Base-by-base conservation (phyloP, 2,113 vertebrate species). In the Sander vitreus region DNA sequence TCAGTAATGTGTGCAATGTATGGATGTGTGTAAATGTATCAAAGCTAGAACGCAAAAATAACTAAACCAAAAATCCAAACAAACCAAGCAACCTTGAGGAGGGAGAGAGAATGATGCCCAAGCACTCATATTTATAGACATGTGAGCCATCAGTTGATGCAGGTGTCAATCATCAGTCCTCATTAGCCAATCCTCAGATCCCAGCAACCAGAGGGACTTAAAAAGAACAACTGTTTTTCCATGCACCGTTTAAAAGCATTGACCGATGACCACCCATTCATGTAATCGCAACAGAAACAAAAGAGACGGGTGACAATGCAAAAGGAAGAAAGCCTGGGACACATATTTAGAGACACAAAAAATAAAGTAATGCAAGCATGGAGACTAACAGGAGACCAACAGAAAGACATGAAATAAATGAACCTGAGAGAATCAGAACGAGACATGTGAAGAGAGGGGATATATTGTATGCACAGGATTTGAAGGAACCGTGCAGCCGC, bases 401-500 rank as follows among this genome's bases (percentile, higher is more conserved):
- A 63, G 6, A 36, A 23, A 53, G 43, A 62, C 39, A 50, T 12
- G 9, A 58, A 51, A 43, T 21, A 73, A 47, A 76, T 76, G 13
- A 71, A 81, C 14, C 64, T 39, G n/a, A 65, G 36, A 57, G 67
- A 75, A 67, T 84, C 0, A 8, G 43, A 62, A 6, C 2, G 21
- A 48, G 36, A 64, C 30, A 53, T 43, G 25, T n/a, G 55, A 65
- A 73, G 55, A 68, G 6, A 53, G 19, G 13, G 65, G 74, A 48
- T 58, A 5, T 39, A 19, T 2, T 36, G 78, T 69, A 2, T 54
- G 69, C 39, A 18, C 4, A 8, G 25, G 23, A 73, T 78, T 51
- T 77, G 63, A 78, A 60, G 11, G 39, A 63, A 70, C n/a, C 10
- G 21, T 25, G 66, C 25, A 27, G 64, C 43, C 14, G 75, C 68